These are phyloP conservation scores for Lynx canadensis DNA, from an alignment of 2,113 vertebrate species.

Conservation along the genomic window DNA sequence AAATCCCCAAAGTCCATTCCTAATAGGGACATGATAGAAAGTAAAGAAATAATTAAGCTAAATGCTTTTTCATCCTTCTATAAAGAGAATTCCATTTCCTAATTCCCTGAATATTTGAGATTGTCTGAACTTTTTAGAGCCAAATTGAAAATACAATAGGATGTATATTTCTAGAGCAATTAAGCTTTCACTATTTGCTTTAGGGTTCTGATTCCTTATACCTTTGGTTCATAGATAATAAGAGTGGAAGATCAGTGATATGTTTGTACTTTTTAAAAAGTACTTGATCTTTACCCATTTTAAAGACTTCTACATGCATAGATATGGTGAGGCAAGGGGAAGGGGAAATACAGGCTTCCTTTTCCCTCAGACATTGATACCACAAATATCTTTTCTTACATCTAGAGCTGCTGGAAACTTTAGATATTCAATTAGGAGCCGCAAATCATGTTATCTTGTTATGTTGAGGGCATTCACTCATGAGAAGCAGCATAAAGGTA, in stretches of 20 bases:
- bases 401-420: not conserved
- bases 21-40: not conserved
- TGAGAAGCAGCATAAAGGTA: not conserved
- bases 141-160: constrained; percentile 41
- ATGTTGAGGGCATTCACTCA: not conserved
- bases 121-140: not conserved
- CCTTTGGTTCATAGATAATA: not conserved
- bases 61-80: not conserved
- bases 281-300: not conserved
- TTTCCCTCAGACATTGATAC: not conserved
- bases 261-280: not conserved
- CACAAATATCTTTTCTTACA: not conserved
- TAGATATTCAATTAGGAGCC: not conserved
- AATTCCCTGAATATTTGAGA: not conserved
- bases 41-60: constrained; percentile 16
- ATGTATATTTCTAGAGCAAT: not conserved
- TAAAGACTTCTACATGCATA: not conserved
- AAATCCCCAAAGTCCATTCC: not conserved
- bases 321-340: not conserved
- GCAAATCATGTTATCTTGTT: not conserved
- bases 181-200: not conserved
- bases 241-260: not conserved
- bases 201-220: not conserved
- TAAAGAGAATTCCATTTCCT: not conserved
- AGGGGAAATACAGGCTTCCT: not conserved